A percentile compares a stretch with the other conserved stretches of the same genome.
Conservation (phyloP, 2,113 vertebrate genomes). For the Sardina pilchardus region DNA sequence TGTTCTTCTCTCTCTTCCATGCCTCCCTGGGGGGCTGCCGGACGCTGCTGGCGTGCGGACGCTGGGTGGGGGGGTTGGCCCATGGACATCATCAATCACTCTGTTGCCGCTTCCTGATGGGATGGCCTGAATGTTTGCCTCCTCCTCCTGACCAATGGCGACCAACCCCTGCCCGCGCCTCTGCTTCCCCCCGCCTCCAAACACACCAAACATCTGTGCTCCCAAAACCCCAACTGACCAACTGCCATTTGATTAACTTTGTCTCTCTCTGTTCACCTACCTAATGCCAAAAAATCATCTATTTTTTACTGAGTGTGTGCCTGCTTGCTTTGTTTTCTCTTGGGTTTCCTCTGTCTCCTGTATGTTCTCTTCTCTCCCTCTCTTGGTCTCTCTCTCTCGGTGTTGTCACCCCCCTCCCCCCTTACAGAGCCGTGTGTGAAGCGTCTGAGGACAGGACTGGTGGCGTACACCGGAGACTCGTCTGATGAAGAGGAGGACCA, state of each 20-base stretch:
- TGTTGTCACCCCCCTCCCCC: conserved; percentile 17
- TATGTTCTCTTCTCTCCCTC: not conserved
- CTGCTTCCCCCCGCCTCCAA: conserved; percentile 43
- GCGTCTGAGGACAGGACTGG: conserved; percentile 84
- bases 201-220: conserved; percentile 31
- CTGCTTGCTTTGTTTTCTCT: conserved; percentile 32
- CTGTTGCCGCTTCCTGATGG: conserved; percentile 60
- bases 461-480: conserved; percentile 89
- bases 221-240: too few species aligned
- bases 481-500: conserved; percentile 98
- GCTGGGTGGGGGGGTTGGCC: conserved; percentile 62
- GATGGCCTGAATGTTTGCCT: conserved; percentile 57
- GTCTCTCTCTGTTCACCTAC: conserved; percentile 55
- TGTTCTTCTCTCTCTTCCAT: conserved; percentile 81
- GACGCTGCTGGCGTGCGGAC: conserved; percentile 55
- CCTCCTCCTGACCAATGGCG: conserved; percentile 65
- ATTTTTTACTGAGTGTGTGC: not conserved
- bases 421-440: conserved; percentile 81
- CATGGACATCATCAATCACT: conserved; percentile 53
- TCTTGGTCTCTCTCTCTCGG: not conserved
- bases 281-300: not conserved
- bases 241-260: conserved; percentile 60
- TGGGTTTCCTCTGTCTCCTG: conserved; percentile 29
- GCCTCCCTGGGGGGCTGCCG: conserved; percentile 66
- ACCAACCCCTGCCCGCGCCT: conserved; percentile 50